Conservation (phyloP, 2,797 vertebrate species). For the Falco novaeseelandiae region DNA sequence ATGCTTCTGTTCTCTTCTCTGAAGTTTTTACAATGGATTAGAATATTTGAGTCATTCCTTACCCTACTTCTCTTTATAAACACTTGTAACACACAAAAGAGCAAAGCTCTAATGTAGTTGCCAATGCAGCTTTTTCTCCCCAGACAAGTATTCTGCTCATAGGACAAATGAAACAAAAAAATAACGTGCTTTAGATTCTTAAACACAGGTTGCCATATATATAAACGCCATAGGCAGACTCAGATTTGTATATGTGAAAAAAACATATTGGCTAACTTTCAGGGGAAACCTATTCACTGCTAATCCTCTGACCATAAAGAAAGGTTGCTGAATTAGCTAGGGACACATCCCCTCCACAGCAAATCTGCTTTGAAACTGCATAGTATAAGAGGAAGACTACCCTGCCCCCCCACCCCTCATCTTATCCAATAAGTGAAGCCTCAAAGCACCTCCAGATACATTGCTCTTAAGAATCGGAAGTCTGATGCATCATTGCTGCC, state of each 20-base stretch:
- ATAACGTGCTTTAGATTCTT: neutral
- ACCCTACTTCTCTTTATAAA: neutral
- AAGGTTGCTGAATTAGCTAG: neutral
- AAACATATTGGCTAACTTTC: neutral
- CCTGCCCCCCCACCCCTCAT: too few species aligned
- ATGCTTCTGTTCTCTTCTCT: neutral
- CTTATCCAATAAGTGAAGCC: neutral
- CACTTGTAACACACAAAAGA: neutral
- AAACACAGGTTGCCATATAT: neutral
- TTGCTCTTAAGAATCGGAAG: neutral
- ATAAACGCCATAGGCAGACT: neutral
- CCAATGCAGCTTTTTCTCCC: neutral
- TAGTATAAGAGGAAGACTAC: neutral
- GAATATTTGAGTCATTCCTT: neutral
- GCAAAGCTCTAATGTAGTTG: neutral
- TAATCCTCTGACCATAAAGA: neutral
- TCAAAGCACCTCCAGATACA: neutral
- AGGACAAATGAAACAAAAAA: neutral
- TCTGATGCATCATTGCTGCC: slow-evolving; percentile 66
- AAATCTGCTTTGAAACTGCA: neutral
- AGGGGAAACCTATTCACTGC: neutral
- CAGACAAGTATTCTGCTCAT: neutral
- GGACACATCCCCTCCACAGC: neutral
- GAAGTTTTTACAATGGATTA: neutral
- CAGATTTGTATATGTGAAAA: neutral